Evolutionary conservation across 2,113 vertebrate species (phyloP), one percentile per base, ranked within the genome.

Genomic region (Petromus typicus): DNA sequence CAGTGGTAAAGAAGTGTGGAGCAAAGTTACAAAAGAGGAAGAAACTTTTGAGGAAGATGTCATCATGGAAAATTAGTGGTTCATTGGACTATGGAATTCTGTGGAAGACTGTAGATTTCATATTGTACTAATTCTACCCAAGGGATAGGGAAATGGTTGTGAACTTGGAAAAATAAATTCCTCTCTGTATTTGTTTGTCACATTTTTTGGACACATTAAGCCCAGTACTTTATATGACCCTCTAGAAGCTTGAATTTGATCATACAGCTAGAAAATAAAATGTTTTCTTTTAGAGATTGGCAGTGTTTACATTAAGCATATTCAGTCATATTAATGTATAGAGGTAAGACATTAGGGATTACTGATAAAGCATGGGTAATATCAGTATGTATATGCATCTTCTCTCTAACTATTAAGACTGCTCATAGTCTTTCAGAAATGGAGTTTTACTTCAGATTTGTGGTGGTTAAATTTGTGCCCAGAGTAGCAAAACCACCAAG

Each of bases 301-400:
- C 23, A 57, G 3, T 64, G 4, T 22, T 66, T 51, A 18, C 8
- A 51, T 43, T 40, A 45, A 18, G 64, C 20, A n/a, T 34, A 59
- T 32, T 54, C 40, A 34, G 54, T 56, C 16, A 57, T 45, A 6
- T 64, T 34, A n/a, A 18, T 27, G 37, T 5, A 22, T 30, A 37
- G 11, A 89, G 25, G 4, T 78, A 17, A 45, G 18, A 22, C 23
- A 66, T 59, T 34, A 66, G 67, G 27, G 8, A 4, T 32, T 32
- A 12, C 12, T n/a, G 14, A 56, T 2, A 57, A 63, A 14, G 4
- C 3, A 6, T 9, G 48, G 9, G 40, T 3, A 66, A n/a, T 0
- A 66, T 59, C 13, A 90, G 34, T 71, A 17, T 76, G 3, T 69
- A 30, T 34, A 45, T 12, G 40, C 1, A 20, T 9, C 1, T 1